phyloP scores from a whole-genome alignment of 1,140 invertebrate species.

The Achroia grisella region DNA sequence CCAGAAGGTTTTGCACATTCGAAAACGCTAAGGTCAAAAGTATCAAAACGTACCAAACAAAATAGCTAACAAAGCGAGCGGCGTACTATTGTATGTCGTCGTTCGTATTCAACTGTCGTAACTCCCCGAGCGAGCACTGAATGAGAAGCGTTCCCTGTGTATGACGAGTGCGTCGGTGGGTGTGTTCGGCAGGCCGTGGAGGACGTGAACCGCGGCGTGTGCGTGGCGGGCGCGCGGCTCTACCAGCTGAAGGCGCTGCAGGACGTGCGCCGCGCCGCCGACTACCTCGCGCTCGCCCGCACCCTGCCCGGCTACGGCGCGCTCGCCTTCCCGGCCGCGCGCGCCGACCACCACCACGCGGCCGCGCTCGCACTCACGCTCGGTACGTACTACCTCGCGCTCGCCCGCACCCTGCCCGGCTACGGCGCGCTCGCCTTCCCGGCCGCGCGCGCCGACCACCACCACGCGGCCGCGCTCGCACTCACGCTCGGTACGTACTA shows the following conservation, averaged over 20 bases:
- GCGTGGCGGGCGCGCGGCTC: constrained; percentile 89
- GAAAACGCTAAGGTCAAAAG: no score
- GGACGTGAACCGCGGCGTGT: constrained; percentile 94
- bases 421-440: constrained; percentile 96
- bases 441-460: constrained; percentile 94
- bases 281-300: constrained; percentile 91
- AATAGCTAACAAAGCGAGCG: no score
- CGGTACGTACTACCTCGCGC: constrained; percentile 84
- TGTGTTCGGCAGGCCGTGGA: constrained; percentile 86
- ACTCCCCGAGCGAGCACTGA: no score
- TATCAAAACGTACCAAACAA: no score
- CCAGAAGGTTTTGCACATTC: no score
- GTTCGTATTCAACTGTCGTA: no score
- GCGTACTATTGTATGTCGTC: no score
- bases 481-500: constrained; percentile 77
- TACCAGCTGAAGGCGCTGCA: constrained; percentile 97
- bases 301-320: constrained; percentile 93
- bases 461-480: constrained; percentile 42
- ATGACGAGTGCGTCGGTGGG: no score
- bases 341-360: constrained; percentile 86
- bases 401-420: constrained; percentile 89
- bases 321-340: constrained; percentile 94
- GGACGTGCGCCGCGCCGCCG: constrained; percentile 88
- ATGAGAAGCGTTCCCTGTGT: no score
- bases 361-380: constrained; percentile 21